Evolutionary conservation across 2,888 invertebrate species (phyloP).

Genomic region (Clepsis dumicolana): DNA sequence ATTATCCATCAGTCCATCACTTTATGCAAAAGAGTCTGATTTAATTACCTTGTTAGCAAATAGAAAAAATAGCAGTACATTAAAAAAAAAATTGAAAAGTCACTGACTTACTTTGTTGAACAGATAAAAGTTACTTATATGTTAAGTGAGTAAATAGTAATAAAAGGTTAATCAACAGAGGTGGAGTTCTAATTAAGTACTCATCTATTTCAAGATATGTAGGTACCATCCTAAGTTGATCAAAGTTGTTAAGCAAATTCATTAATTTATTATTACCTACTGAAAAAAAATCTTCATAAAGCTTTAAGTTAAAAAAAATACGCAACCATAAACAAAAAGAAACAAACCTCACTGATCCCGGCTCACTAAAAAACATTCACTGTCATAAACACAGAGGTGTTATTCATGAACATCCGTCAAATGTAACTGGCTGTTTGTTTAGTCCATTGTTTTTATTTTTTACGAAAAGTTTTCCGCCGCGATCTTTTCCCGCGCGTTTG

Average conservation of each 20-base stretch:
- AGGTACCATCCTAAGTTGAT: too few species aligned
- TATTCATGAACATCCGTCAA: constrained; percentile 33
- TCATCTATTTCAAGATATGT: not conserved
- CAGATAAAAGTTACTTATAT: too few species aligned
- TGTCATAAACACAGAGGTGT: constrained; percentile 30
- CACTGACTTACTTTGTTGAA: too few species aligned
- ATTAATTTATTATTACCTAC: not conserved
- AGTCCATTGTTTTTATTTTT: constrained; percentile 32
- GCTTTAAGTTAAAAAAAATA: not conserved
- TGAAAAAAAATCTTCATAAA: not conserved
- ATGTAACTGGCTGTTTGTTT: constrained; percentile 26
- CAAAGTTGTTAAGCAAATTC: too few species aligned
- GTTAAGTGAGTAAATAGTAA: not conserved
- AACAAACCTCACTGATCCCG: constrained; percentile 31
- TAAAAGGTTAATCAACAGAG: not conserved
- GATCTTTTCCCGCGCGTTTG: constrained; percentile 42
- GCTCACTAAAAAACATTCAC: constrained; percentile 42
- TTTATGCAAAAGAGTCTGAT: constrained; percentile 28
- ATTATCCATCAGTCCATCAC: constrained; percentile 28
- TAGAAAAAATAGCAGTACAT: not conserved
- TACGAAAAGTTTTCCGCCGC: constrained; percentile 31
- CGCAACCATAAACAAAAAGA: not conserved
- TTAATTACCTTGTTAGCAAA: constrained; percentile 22
- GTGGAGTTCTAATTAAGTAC: constrained; percentile 3
- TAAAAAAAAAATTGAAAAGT: not conserved